Conservation (phyloP, 2,888 invertebrate species). For the Adineta ricciae region DNA sequence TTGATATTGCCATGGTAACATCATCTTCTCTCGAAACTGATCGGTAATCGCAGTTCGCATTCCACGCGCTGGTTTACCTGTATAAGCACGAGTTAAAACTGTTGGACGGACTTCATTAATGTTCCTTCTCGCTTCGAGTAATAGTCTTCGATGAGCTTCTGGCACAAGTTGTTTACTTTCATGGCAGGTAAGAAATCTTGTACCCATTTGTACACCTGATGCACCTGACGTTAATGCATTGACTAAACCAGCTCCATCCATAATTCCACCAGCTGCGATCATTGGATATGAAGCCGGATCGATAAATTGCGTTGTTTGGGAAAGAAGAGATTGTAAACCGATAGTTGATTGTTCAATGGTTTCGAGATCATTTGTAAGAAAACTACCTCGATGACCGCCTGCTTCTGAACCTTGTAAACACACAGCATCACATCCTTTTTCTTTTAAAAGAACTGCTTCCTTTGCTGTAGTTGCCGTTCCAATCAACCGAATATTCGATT, state of each 20-base stretch:
- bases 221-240: not conserved
- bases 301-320: not conserved
- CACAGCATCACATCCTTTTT: not conserved
- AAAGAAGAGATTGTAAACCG: not conserved
- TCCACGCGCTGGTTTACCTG: slow-evolving; percentile 5
- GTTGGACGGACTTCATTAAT: not conserved
- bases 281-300: not conserved
- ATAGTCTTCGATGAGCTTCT: not conserved
- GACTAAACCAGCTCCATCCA: not conserved
- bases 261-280: slow-evolving; percentile 18
- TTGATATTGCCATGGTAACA: not conserved
- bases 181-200: not conserved
- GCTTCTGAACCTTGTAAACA: slow-evolving; percentile 19
- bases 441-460: not conserved
- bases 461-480: slow-evolving; percentile 8
- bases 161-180: not conserved
- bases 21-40: not conserved
- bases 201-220: slow-evolving; percentile 11
- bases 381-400: slow-evolving; percentile 7
- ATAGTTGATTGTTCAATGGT: not conserved
- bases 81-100: not conserved
- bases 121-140: not conserved
- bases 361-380: not conserved
- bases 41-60: not conserved
- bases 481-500: not conserved